phyloP scores from a whole-genome alignment of 2,113 vertebrate genomes.

The Anolis sagrei region DNA sequence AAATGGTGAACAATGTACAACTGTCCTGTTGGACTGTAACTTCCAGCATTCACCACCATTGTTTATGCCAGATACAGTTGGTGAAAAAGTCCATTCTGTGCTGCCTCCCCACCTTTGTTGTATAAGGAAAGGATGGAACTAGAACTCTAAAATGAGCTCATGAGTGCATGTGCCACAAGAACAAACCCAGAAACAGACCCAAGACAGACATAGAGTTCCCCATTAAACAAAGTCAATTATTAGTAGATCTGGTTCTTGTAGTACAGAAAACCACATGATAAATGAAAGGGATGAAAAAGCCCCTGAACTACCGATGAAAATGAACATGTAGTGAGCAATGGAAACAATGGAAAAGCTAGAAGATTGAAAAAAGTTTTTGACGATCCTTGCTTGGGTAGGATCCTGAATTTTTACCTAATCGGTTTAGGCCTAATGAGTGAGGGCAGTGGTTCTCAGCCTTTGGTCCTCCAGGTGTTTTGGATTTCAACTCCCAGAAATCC shows the following conservation, averaged over 20 bases:
- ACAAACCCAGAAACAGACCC: background rate
- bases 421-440: background rate
- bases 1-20: no score
- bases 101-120: no score
- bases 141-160: background rate
- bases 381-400: background rate
- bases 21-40: background rate
- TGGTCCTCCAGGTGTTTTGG: no score
- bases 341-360: background rate
- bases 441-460: no score
- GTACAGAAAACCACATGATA: no score
- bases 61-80: no score
- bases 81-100: no score
- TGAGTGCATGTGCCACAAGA: background rate
- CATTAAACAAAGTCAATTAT: background rate
- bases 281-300: background rate
- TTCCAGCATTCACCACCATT: background rate
- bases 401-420: background rate
- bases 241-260: background rate
- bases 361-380: background rate
- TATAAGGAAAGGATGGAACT: background rate
- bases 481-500: no score
- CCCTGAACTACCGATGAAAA: no score
- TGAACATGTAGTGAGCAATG: background rate
- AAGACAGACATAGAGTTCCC: background rate